Conservation (phyloP, 2,888 invertebrate genomes). For the Mellilla xanthometata region DNA sequence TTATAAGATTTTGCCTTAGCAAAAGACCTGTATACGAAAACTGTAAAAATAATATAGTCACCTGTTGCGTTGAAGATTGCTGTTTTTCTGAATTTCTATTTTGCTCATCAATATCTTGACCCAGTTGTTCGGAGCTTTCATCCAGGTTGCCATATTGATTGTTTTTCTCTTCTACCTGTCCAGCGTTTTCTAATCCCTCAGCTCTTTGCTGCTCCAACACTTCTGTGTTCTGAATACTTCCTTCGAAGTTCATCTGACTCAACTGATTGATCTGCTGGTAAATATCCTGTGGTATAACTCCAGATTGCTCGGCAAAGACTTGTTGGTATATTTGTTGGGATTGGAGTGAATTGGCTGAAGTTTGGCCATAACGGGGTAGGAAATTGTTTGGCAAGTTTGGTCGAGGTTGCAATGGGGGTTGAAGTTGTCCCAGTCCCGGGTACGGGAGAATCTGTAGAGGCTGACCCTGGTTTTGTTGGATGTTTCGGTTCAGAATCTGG, state of each 20-base stretch:
- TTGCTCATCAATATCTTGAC: conserved; percentile 12
- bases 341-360: conserved; percentile 12
- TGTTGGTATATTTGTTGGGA: conserved; percentile 25
- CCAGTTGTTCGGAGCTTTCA: conserved; percentile 3
- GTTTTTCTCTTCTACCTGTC: not conserved
- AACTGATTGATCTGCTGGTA: conserved; percentile 25
- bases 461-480: conserved; percentile 5
- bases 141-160: not conserved
- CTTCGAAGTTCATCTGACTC: conserved; percentile 11
- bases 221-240: conserved; percentile 12
- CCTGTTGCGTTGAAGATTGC: conserved; percentile 12
- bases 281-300: conserved; percentile 24
- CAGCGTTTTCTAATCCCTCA: not conserved
- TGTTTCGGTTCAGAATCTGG: conserved; percentile 5
- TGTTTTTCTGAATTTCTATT: conserved; percentile 1
- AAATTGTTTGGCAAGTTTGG: conserved; percentile 5
- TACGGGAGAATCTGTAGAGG: conserved; percentile 1
- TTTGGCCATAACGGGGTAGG: conserved; percentile 6
- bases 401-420: conserved; percentile 2
- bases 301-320: conserved; percentile 16
- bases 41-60: conserved; percentile 3
- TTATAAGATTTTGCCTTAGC: too few species aligned
- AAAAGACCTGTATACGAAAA: too few species aligned
- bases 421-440: conserved; percentile 2
- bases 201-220: not conserved